These are phyloP conservation scores for Tetranychus cinnabarinus DNA, from an alignment of 1,140 invertebrate genomes.

Conservation along the genomic window DNA sequence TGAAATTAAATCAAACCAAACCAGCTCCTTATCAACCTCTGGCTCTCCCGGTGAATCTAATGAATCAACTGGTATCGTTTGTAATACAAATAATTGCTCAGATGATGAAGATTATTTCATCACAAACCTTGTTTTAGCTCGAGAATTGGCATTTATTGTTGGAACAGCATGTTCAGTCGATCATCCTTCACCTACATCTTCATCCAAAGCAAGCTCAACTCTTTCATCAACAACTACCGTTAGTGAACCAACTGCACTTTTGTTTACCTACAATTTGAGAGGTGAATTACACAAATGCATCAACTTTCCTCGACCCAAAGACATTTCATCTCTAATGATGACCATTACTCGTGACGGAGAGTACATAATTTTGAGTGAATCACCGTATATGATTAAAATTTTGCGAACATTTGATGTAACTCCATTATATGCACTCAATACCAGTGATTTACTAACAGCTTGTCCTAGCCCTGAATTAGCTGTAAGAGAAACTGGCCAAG, in stretches of 20 bases:
- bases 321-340: not conserved
- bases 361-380: conserved; percentile 77
- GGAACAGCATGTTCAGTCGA: not conserved
- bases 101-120: conserved; percentile 7
- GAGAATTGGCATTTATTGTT: conserved; percentile 10
- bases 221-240: not conserved
- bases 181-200: too few relatives aligned
- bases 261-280: conserved; percentile 9
- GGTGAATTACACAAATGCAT: conserved; percentile 1
- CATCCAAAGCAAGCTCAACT: too few relatives aligned
- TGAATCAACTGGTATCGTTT: too few relatives aligned
- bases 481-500: not conserved
- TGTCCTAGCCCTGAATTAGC: not conserved
- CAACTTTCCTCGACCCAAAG: not conserved
- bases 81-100: too few relatives aligned
- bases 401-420: conserved; percentile 93
- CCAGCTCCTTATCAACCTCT: too few relatives aligned
- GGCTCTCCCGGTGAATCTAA: not conserved
- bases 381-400: conserved; percentile 76
- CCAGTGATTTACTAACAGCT: not conserved
- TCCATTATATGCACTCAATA: conserved; percentile 45
- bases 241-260: not conserved
- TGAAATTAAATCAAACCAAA: too few relatives aligned
- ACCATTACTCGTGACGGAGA: conserved; percentile 57
- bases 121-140: conserved; percentile 4